Evolutionary conservation across 2,888 invertebrate genomes (phyloP), one percentile per base, ranked within the genome.

Genomic region (Criorhina ranunculi): DNA sequence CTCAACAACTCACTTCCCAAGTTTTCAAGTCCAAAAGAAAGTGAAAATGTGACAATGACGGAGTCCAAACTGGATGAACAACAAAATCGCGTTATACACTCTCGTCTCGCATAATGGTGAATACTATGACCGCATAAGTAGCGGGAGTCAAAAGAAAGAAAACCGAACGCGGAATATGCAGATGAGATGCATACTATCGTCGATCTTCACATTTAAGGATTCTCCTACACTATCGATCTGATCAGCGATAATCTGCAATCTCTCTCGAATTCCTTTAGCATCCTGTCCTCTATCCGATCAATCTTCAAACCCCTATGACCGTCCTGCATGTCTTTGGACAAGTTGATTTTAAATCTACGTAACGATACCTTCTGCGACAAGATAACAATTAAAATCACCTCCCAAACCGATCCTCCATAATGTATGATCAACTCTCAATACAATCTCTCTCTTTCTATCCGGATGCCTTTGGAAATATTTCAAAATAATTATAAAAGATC

Each of bases 21-120:
- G 44, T 53, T 75, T 75, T 75, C 62, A 69, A 70, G 69, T 85
- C 75, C 85, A 80, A 85, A 83, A 76, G 85, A 85, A 85, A 85
- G 85, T 85, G 85, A 85, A 85, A 85, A 85, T 53, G 62, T 70
- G 46, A 42, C 17, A 42, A 57, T 46, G 64, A 40, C 53, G 57
- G 31, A 69, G 46, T 73, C 57, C 64, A 40, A 75, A 83, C 83
- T 82, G 72, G 77, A 77, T 82, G 67, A 72, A 77, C 77, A 44
- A 64, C 46, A 57, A 69, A 55, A 76, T 64, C 57, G 70, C 75
- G 64, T 77, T 70, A 51, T 64, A 75, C 55, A 53, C 64, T 66
- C 57, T 62, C 69, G 70, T 66, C 57, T 62, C 69, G 70, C 81
- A 77, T 82, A 77, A 82, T 70, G 44, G 44, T 37, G 62, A 57